phyloP scores from a whole-genome alignment of 2,797 vertebrate species.

The Netta rufina region DNA sequence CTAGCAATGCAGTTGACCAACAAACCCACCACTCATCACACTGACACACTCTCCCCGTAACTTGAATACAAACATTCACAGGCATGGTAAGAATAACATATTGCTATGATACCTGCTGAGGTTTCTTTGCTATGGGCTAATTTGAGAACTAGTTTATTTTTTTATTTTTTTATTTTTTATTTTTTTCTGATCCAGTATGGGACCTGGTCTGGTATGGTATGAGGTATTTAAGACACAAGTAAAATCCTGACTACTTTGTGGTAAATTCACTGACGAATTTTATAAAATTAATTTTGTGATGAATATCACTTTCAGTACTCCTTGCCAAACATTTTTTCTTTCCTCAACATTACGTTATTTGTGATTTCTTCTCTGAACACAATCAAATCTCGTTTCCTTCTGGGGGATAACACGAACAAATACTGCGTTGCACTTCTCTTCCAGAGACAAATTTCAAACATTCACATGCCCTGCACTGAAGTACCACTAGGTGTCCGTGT shows the following conservation, averaged over 20 bases:
- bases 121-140: conserved; percentile 42
- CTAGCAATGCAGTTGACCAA: neutral
- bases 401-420: neutral
- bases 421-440: neutral
- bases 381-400: neutral
- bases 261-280: neutral
- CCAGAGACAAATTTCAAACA: neutral
- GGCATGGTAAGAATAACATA: neutral
- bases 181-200: neutral
- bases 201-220: neutral
- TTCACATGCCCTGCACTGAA: neutral
- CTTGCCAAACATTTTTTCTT: neutral
- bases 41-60: neutral
- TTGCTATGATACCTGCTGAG: neutral
- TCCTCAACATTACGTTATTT: neutral
- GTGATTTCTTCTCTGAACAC: neutral
- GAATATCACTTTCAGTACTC: neutral
- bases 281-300: neutral
- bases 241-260: neutral
- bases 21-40: neutral
- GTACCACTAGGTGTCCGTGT: conserved; percentile 68
- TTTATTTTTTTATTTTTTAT: no score
- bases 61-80: neutral
- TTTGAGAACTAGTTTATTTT: neutral
- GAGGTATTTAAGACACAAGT: neutral